These are phyloP conservation scores for Hippocampus comes DNA, from an alignment of 2,113 vertebrate genomes.

Conservation along the genomic window DNA sequence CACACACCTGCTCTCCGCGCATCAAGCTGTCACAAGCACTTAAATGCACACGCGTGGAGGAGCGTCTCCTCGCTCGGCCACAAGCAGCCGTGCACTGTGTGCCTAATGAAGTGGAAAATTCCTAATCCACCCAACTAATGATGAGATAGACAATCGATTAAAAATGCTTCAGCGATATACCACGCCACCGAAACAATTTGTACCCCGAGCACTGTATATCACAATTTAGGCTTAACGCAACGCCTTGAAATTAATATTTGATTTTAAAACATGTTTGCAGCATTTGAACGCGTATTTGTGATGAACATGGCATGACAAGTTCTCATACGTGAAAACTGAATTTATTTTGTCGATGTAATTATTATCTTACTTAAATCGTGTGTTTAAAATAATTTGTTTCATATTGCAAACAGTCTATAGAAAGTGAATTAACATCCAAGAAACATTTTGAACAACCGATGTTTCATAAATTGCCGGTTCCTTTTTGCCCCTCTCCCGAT, in stretches of 20 bases:
- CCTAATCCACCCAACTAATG: slow-evolving; percentile 65
- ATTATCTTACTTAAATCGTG: too few species aligned
- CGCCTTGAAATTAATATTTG: too few species aligned
- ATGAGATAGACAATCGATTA: slow-evolving; percentile 59
- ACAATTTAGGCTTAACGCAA: not conserved
- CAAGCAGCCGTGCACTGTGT: slow-evolving; percentile 33
- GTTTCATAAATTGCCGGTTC: not conserved
- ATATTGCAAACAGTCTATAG: not conserved
- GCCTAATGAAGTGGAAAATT: slow-evolving; percentile 65
- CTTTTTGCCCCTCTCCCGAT: too few species aligned
- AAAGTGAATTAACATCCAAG: too few species aligned
- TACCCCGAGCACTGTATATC: not conserved
- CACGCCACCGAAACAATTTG: slow-evolving; percentile 11
- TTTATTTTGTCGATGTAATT: not conserved
- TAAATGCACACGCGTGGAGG: slow-evolving; percentile 55
- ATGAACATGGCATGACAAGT: not conserved
- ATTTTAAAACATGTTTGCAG: not conserved
- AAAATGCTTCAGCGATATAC: slow-evolving; percentile 24
- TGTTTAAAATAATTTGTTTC: not conserved
- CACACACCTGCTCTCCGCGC: slow-evolving; percentile 74
- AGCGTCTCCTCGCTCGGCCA: slow-evolving; percentile 57
- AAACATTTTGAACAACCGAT: too few species aligned
- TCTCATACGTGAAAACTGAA: not conserved
- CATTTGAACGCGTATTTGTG: not conserved
- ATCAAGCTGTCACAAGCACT: slow-evolving; percentile 75